Evolutionary conservation across 2,113 vertebrate genomes (phyloP).

Genomic region (Gadus macrocephalus): DNA sequence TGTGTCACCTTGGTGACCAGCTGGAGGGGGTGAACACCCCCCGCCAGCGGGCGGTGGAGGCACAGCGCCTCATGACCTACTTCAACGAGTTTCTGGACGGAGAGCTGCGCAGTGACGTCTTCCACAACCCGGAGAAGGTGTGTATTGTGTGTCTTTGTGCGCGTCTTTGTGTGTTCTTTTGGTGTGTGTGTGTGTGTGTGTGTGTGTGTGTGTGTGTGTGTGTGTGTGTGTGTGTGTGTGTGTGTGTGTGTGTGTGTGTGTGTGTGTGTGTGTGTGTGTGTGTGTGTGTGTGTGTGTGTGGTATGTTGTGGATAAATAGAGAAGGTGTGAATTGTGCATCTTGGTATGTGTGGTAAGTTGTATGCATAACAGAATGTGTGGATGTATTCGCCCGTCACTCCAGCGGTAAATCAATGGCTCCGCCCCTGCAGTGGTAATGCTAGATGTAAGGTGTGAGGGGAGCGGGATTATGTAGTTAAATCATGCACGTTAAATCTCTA

Average conservation of each 20-base stretch:
- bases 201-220: too few species aligned
- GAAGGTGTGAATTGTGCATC: too few species aligned
- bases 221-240: too few species aligned
- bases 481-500: conserved; percentile 62
- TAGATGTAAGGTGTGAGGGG: conserved; percentile 55
- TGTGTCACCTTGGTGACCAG: conserved; percentile 98
- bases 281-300: too few species aligned
- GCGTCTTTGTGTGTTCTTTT: too few species aligned
- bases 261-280: too few species aligned
- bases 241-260: too few species aligned
- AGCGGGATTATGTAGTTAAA: conserved; percentile 64
- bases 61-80: conserved; percentile 98
- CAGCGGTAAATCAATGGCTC: conserved; percentile 21
- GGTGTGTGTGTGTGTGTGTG: too few species aligned
- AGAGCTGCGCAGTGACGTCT: conserved; percentile 97
- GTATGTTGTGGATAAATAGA: too few species aligned
- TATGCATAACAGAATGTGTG: too few species aligned
- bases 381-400: too few species aligned
- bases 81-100: conserved; percentile 99
- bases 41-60: conserved; percentile 94
- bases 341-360: too few species aligned
- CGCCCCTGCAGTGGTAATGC: conserved; percentile 42
- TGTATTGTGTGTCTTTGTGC: conserved; percentile 36
- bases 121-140: conserved; percentile 98
- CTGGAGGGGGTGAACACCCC: conserved; percentile 98